Conservation (phyloP, 2,113 vertebrate genomes). For the Chiloscyllium plagiosum region DNA sequence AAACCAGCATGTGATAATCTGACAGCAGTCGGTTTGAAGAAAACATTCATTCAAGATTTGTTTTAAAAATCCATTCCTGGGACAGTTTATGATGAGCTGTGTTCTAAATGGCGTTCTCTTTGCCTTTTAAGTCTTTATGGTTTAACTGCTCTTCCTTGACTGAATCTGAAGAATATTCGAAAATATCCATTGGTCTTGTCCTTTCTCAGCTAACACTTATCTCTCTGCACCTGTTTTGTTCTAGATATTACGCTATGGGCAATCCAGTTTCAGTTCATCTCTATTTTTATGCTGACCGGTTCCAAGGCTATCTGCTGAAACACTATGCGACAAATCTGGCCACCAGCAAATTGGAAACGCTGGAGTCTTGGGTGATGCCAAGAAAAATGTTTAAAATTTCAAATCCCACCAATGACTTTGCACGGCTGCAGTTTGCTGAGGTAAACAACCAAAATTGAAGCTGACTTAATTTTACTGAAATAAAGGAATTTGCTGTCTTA, state of each 20-base stretch:
- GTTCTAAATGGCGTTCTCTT: not conserved
- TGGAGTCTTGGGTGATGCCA: conserved; percentile 94
- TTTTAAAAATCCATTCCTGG: not conserved
- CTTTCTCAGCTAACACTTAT: not conserved
- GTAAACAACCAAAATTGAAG: conserved; percentile 56
- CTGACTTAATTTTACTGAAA: not conserved
- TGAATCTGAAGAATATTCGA: too few species aligned
- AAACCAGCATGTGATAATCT: not conserved
- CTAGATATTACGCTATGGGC: conserved; percentile 91
- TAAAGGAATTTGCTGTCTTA: not conserved
- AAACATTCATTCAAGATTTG: not conserved
- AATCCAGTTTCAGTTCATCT: conserved; percentile 85
- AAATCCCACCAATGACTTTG: conserved; percentile 75
- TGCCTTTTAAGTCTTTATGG: not conserved
- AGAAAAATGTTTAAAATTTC: conserved; percentile 84
- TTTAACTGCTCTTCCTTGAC: not conserved
- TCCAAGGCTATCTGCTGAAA: conserved; percentile 90
- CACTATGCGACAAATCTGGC: conserved; percentile 91
- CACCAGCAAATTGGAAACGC: conserved; percentile 87
- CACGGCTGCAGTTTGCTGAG: conserved; percentile 85
- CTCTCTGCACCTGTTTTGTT: conserved; percentile 39
- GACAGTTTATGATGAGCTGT: conserved; percentile 3
- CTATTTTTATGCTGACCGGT: conserved; percentile 92
- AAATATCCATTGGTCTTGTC: not conserved
- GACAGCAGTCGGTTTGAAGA: not conserved